Evolutionary conservation across 2,113 vertebrate genomes (phyloP), one percentile per base, ranked within the genome.

Genomic region (Chloropsis hardwickii): DNA sequence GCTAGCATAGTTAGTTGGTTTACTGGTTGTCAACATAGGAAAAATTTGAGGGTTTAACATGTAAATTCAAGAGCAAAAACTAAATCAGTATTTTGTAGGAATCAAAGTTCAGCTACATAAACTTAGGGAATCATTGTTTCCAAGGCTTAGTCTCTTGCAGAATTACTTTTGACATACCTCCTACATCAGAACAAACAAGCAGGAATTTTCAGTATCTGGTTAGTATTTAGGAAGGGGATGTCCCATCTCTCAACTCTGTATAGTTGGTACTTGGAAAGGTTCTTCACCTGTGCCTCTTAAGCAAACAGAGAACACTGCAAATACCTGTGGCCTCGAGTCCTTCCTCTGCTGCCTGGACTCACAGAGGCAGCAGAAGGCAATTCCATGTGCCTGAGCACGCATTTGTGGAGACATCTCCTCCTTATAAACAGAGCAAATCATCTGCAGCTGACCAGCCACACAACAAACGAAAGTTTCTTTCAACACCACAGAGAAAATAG

Each of bases 1-100:
- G 80, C 93, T 73, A 87, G 96, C 81, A 80, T 85, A 92, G 86
- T 97, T 94, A 95, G 92, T 97, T 94, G 93, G 82, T 65, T 97
- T 96, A 96, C 82, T 94, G 66, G 60, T 96, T 93, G 81, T 53
- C 88, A 95, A 97, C 65, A 89, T 2, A 95, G 62, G 73, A 76
- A 88, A 94, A 84, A 57, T 22, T 57, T 72, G 47, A 96, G 39
- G 39, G 86, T 97, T 96, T 90, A 93, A 96, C 64, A 94, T 45
- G 73, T 95, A 92, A 94, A 45, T 45, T 82, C 83, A 94, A 84
- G 51, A 91, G 64, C 64, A 96, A 95, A 90, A 96, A 85, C 44
- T 60, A 69, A 79, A 56, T 10, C 22, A 84, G 56, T 67, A 51
- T 58, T 81, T 73, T 71, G 40, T 40, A 94, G 69, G 47, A 87